Evolutionary conservation across 1,140 invertebrate genomes (phyloP).

Genomic region (Apis dorsata): DNA sequence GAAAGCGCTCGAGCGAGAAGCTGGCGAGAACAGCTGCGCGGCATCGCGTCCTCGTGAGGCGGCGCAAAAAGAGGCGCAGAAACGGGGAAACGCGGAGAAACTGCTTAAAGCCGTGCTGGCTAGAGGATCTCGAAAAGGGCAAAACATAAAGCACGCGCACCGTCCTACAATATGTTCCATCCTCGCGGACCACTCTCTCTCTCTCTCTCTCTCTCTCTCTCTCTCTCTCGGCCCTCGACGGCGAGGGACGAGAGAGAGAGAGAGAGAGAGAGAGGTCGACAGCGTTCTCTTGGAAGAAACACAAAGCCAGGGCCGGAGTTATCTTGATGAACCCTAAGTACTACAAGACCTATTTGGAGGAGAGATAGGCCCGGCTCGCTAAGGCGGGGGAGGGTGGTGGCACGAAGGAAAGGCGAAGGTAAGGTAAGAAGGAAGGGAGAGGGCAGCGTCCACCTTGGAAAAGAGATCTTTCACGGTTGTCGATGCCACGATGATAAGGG

Average conservation of each 20-base stretch:
- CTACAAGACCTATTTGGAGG: conserved; percentile 74
- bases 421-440: background rate
- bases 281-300: conserved; percentile 62
- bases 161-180: conserved; percentile 60
- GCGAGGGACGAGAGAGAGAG: background rate
- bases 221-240: conserved; percentile 6
- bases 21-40: background rate
- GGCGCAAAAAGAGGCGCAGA: conserved; percentile 49
- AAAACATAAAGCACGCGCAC: conserved; percentile 68
- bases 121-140: conserved; percentile 56
- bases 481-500: conserved; percentile 73
- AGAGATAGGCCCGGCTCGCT: conserved; percentile 55
- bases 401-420: conserved; percentile 26
- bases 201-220: no score
- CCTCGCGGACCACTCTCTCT: conserved; percentile 1
- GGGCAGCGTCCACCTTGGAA: conserved; percentile 60
- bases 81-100: conserved; percentile 6
- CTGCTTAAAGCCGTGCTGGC: conserved; percentile 15
- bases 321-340: conserved; percentile 78
- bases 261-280: conserved; percentile 13
- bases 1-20: background rate
- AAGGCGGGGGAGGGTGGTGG: background rate
- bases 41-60: background rate
- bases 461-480: conserved; percentile 72
- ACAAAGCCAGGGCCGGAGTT: conserved; percentile 70